Conservation (phyloP, 1,140 invertebrate genomes). For the Philotrypesis tridentata region DNA sequence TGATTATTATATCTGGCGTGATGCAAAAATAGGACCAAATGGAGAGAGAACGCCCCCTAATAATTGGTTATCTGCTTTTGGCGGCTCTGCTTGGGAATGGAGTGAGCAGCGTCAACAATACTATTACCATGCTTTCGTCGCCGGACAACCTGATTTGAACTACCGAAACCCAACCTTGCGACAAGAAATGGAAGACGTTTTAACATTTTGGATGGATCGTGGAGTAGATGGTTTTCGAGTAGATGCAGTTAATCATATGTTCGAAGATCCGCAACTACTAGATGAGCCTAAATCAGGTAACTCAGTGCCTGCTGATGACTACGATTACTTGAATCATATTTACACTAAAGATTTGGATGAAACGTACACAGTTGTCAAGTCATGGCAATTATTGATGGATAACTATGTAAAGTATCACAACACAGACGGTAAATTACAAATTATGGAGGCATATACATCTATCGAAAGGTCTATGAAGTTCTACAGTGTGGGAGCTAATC, state of each 20-base stretch:
- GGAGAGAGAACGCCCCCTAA: constrained; percentile 56
- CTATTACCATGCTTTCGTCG: constrained; percentile 78
- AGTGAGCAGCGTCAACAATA: constrained; percentile 74
- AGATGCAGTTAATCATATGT: constrained; percentile 75
- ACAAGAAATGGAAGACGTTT: constrained; percentile 76
- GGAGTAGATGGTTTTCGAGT: constrained; percentile 83
- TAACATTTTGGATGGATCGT: constrained; percentile 78
- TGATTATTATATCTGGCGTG: constrained; percentile 84
- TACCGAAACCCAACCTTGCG: constrained; percentile 76
- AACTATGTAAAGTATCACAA: constrained; percentile 70
- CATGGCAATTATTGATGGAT: constrained; percentile 78
- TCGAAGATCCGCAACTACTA: constrained; percentile 75
- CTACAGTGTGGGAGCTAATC: constrained; percentile 76
- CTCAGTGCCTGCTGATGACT: constrained; percentile 72
- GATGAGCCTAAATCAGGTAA: constrained; percentile 75
- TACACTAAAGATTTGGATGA: constrained; percentile 78
- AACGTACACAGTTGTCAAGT: constrained; percentile 76
- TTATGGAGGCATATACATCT: constrained; percentile 78
- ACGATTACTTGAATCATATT: constrained; percentile 76
- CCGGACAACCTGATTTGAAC: constrained; percentile 82
- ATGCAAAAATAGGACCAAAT: constrained; percentile 68
- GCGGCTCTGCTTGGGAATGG: constrained; percentile 75
- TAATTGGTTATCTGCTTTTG: constrained; percentile 69
- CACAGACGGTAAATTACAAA: constrained; percentile 72
- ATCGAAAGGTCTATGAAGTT: constrained; percentile 76